Evolutionary conservation across 2,888 invertebrate genomes (phyloP).

Genomic region (Stenichneumon culpator): DNA sequence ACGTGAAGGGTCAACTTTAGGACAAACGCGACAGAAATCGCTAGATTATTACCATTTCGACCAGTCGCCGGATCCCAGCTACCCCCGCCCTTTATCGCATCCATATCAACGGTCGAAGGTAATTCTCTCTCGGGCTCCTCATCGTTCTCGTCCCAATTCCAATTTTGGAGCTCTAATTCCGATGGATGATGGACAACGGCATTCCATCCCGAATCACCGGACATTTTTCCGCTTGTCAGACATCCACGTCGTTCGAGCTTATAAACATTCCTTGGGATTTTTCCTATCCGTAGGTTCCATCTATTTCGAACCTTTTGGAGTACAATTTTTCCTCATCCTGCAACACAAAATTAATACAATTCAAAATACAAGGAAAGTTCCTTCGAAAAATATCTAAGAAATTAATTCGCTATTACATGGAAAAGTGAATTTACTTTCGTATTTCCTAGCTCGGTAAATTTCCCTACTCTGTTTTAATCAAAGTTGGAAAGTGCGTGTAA

Average conservation of each 20-base stretch:
- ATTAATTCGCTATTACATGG: too few relatives aligned
- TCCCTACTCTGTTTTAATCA: too few relatives aligned
- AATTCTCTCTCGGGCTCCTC: conserved; percentile 88
- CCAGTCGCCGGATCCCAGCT: conserved; percentile 83
- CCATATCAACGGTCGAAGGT: conserved; percentile 89
- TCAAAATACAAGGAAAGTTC: neutral
- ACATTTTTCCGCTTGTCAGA: conserved; percentile 82
- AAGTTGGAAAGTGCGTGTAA: too few relatives aligned
- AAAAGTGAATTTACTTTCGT: too few relatives aligned
- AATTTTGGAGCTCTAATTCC: conserved; percentile 84
- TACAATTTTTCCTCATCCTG: neutral
- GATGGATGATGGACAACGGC: conserved; percentile 87
- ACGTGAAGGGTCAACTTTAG: too few relatives aligned
- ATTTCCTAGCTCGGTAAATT: too few relatives aligned
- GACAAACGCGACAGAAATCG: too few relatives aligned
- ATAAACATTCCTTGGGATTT: conserved; percentile 39
- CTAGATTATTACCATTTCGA: conserved; percentile 77
- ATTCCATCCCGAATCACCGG: conserved; percentile 86
- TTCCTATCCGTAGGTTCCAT: conserved; percentile 30
- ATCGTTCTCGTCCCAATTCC: conserved; percentile 86
- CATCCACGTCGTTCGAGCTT: conserved; percentile 76
- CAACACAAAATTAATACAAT: neutral
- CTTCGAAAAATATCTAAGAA: neutral
- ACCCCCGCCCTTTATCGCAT: conserved; percentile 87
- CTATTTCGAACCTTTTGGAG: neutral